Conservation (phyloP, 2,888 invertebrate species). For the Melanchra persicariae region DNA sequence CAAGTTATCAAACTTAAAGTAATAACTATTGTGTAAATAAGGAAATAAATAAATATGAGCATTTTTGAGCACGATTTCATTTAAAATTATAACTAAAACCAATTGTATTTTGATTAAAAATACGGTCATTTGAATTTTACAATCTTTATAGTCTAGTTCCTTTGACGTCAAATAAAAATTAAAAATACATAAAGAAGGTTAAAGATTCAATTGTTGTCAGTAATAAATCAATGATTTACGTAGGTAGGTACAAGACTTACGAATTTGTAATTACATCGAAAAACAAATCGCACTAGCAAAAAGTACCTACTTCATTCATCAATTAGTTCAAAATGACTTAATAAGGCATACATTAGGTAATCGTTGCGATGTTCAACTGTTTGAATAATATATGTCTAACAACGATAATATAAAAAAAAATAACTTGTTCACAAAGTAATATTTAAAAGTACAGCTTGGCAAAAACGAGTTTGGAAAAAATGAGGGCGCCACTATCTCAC, state of each 20-base stretch:
- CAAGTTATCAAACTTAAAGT: slow-evolving; percentile 21
- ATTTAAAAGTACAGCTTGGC: too few relatives aligned
- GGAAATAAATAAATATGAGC: slow-evolving; percentile 15
- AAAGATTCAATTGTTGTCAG: not conserved
- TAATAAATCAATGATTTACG: not conserved
- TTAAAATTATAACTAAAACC: slow-evolving; percentile 6
- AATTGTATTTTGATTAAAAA: not conserved
- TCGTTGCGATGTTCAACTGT: not conserved
- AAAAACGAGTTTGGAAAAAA: too few relatives aligned
- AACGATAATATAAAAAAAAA: not conserved
- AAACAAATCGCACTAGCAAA: not conserved
- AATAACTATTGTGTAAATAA: not conserved
- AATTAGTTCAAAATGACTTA: not conserved
- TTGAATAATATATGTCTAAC: not conserved
- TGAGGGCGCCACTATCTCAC: too few relatives aligned
- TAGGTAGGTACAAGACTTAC: too few relatives aligned
- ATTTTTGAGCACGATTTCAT: slow-evolving; percentile 39
- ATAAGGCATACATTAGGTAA: not conserved
- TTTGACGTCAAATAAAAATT: slow-evolving; percentile 12
- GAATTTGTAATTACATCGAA: not conserved
- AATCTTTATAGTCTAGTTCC: not conserved
- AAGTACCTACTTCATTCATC: too few relatives aligned
- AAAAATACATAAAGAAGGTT: slow-evolving; percentile 21
- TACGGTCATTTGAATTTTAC: not conserved
- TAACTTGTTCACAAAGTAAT: too few relatives aligned